A percentile compares a stretch with the other conserved stretches of the same genome.
Conservation (phyloP, 2,888 invertebrate genomes). For the Hipparchia sbordonii region DNA sequence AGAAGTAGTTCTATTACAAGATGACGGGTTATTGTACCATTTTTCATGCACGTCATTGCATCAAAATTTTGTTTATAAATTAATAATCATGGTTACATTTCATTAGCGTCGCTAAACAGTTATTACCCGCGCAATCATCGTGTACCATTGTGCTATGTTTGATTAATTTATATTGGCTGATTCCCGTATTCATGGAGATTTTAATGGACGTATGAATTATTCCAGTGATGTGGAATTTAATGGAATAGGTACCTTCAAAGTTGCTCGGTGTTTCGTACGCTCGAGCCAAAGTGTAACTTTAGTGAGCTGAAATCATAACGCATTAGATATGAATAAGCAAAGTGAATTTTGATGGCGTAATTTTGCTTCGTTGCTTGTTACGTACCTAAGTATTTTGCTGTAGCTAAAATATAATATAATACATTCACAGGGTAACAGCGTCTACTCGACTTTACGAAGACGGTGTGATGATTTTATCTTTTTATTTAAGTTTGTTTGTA, state of each 20-base stretch:
- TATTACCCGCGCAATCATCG: slow-evolving; percentile 14
- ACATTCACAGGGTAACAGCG: too few species aligned
- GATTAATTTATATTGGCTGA: slow-evolving; percentile 36
- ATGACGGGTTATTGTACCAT: not conserved
- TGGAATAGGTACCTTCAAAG: slow-evolving; percentile 35
- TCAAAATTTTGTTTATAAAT: slow-evolving; percentile 10
- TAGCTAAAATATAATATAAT: too few species aligned
- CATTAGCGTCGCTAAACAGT: slow-evolving; percentile 25
- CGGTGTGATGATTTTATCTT: too few species aligned
- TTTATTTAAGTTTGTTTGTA: too few species aligned
- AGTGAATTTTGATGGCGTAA: slow-evolving; percentile 27
- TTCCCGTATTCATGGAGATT: slow-evolving; percentile 32
- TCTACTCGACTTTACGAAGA: too few species aligned
- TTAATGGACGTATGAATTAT: slow-evolving; percentile 39
- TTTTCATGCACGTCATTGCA: too few species aligned
- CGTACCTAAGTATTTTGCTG: not conserved
- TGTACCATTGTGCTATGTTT: slow-evolving; percentile 26
- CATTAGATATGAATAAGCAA: slow-evolving; percentile 26
- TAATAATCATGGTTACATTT: slow-evolving; percentile 5
- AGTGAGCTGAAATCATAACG: slow-evolving; percentile 28
- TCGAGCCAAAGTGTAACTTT: slow-evolving; percentile 31
- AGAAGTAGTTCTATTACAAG: too few species aligned
- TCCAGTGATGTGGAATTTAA: slow-evolving; percentile 34
- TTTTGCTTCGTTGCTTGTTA: not conserved
- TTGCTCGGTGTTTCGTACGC: slow-evolving; percentile 24